Evolutionary conservation across 2,888 invertebrate genomes (phyloP), one percentile per base, ranked within the genome.

Genomic region (Eristalis pertinax): DNA sequence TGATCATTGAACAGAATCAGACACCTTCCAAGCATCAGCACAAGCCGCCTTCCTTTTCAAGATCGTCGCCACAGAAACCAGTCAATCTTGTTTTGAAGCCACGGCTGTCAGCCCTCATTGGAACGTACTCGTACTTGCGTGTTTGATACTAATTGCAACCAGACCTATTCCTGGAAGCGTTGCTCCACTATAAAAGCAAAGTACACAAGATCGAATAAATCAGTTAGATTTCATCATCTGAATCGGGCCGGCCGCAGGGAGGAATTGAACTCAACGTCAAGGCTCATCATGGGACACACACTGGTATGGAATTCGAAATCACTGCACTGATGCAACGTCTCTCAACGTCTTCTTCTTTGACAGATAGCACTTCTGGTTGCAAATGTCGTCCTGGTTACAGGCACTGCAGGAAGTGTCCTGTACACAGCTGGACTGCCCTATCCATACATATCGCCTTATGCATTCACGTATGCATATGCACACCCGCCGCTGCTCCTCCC

Each of bases 381-480:
- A 29, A 63, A 62, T 80, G n/a, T 80, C n/a, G 56, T 67, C 32
- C 72, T 74, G 56, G 19, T 67, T 76, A 26, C 67, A 72, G 76
- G 62, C 32, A 41, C 29, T 26, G 50, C 60, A 43, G 50, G 62
- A 4, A 74, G 43, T 35, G 35, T 72, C 67, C 68, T 72, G 35
- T 68, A 85, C 67, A 72, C 84, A 35, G 58, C 84, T 35, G 72
- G 62, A 63, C 11, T 50, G n/a, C 74, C 69, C 26, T 86, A 77
- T 82, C 82, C 74, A 11, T 82, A 82, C 15, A 32, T 81, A 56
- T 29, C 69, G 38, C 50, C 73, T 22, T 86, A 83, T 70, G 83
- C 83, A 78, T 86, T 82, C 29, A 22, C 82, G 73, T 82, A 86
- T 56, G 82, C 78, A 58, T 78, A 86, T 72, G 26, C 43, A 58